These are phyloP conservation scores for Tupiocoris notatus DNA, from an alignment of 2,888 invertebrate species.

Conservation along the genomic window DNA sequence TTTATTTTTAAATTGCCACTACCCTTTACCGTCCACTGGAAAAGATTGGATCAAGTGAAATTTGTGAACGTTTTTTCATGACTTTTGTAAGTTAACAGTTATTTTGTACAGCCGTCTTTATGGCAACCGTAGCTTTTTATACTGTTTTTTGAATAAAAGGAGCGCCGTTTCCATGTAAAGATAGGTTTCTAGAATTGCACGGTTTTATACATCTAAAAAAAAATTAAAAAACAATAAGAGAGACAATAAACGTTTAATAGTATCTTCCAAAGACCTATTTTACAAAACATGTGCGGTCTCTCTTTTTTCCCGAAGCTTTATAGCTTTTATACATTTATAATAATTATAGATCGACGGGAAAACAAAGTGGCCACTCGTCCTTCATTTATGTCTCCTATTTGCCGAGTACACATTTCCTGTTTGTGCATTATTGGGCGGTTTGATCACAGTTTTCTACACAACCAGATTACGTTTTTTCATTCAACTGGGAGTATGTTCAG, in stretches of 20 bases:
- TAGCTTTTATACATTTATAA: neutral
- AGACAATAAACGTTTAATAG: constrained; percentile 29
- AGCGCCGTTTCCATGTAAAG: neutral
- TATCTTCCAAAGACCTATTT: neutral
- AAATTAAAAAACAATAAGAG: constrained; percentile 26
- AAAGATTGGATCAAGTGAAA: constrained; percentile 31
- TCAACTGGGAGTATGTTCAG: too few species aligned
- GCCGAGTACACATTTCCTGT: too few species aligned
- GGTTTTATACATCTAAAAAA: too few species aligned
- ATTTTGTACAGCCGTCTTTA: constrained; percentile 15
- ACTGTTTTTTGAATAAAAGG: constrained; percentile 5
- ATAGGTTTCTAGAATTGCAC: neutral
- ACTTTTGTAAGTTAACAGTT: constrained; percentile 24
- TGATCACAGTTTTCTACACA: too few species aligned
- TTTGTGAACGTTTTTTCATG: constrained; percentile 20
- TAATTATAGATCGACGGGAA: neutral
- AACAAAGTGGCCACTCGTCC: too few species aligned
- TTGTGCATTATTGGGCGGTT: too few species aligned
- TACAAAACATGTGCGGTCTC: too few species aligned
- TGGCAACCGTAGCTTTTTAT: constrained; percentile 34
- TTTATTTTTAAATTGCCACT: neutral
- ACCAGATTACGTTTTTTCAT: too few species aligned
- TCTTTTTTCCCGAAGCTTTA: neutral
- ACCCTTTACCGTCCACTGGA: constrained; percentile 31
- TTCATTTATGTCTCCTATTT: too few species aligned